Evolutionary conservation across 2,113 vertebrate genomes (phyloP).

Genomic region (Oryzias woworae): DNA sequence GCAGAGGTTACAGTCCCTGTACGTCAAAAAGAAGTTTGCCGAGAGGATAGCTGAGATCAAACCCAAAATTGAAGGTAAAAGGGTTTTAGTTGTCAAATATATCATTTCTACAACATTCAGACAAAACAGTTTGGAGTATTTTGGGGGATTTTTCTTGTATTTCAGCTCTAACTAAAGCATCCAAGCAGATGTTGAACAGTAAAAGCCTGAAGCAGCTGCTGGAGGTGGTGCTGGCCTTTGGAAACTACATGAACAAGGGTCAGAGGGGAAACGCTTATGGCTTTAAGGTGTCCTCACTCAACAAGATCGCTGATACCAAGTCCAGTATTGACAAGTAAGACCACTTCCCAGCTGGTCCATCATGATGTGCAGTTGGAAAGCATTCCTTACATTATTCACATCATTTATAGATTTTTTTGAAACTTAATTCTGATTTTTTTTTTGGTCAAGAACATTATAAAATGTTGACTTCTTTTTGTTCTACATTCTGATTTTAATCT

Average conservation of each 20-base stretch:
- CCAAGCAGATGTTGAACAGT: constrained; percentile 91
- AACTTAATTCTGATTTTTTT: no score
- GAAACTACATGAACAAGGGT: constrained; percentile 99
- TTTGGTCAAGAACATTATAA: no score
- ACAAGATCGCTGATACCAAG: constrained; percentile 98
- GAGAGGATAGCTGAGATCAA: constrained; percentile 97
- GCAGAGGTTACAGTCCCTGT: constrained; percentile 93
- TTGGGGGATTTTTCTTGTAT: neutral
- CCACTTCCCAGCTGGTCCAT: neutral
- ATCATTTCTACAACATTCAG: neutral
- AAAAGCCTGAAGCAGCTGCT: constrained; percentile 89
- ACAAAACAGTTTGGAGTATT: no score
- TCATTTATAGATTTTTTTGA: no score
- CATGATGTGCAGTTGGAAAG: neutral
- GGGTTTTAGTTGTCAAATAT: neutral
- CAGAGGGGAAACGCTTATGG: constrained; percentile 96
- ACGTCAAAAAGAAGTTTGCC: constrained; percentile 99
- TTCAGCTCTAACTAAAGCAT: constrained; percentile 87
- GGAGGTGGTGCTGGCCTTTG: constrained; percentile 96
- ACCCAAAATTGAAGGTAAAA: constrained; percentile 96
- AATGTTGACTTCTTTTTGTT: no score
- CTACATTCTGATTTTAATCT: no score
- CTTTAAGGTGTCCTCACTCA: constrained; percentile 96
- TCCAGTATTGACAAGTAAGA: constrained; percentile 98
- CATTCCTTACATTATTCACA: no score